A percentile compares a stretch with the other conserved stretches of the same genome.
Conservation (phyloP, 1,140 invertebrate genomes). For the Chymomyza costata region DNA sequence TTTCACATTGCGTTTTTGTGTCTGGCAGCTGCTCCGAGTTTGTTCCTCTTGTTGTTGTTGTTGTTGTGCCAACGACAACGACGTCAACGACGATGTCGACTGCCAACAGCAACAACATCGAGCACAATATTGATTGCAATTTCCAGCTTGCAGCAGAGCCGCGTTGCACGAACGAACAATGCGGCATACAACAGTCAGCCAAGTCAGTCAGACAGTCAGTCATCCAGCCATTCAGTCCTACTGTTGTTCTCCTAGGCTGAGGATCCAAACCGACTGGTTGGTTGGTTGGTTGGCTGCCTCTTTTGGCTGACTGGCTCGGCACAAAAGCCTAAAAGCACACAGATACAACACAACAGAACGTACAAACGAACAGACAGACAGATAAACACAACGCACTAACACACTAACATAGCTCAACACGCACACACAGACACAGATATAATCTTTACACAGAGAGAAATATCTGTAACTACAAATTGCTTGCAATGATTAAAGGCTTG, state of each 20-base stretch:
- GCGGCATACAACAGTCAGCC: conserved; percentile 8
- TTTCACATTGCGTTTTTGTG: conserved; percentile 55
- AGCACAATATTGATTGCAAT: conserved; percentile 65
- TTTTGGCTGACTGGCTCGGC: conserved; percentile 37
- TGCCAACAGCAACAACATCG: conserved; percentile 25
- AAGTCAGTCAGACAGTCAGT: conserved; percentile 24
- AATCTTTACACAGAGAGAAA: too few species aligned
- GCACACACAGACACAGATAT: conserved; percentile 15
- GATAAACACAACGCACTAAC: conserved; percentile 24
- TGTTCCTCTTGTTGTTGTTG: neutral
- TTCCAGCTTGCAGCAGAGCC: conserved; percentile 45
- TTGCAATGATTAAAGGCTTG: too few species aligned
- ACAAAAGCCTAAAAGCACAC: conserved; percentile 70
- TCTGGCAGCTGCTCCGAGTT: conserved; percentile 61
- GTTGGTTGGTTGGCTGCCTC: conserved; percentile 11
- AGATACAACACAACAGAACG: conserved; percentile 26
- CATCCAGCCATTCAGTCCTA: too few species aligned
- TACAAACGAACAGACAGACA: conserved; percentile 17
- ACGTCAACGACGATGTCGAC: conserved; percentile 45
- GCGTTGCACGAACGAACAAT: conserved; percentile 11
- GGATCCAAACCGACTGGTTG: too few species aligned
- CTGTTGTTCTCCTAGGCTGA: too few species aligned
- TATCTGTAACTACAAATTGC: too few species aligned
- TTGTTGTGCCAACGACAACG: conserved; percentile 17
- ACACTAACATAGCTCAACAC: neutral